Evolutionary conservation across 1,140 invertebrate species (phyloP), one percentile per base, ranked within the genome.

Genomic region (Caenorhabditis inopinata): DNA sequence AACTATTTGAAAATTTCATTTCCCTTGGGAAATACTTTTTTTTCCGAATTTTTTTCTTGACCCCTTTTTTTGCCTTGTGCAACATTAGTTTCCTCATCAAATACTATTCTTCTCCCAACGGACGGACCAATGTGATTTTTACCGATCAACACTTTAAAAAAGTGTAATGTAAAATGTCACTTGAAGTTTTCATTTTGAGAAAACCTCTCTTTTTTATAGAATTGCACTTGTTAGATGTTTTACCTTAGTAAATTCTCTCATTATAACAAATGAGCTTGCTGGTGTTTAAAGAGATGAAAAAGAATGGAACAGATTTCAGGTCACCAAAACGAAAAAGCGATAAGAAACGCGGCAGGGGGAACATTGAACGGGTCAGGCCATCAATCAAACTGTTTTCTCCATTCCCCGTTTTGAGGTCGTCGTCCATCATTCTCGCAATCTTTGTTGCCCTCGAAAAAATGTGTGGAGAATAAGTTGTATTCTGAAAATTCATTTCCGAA

Each of bases 301-400:
- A 51, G 58, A 68, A 38, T 18, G 58, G n/a, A 68, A 68, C 32
- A n/a, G n/a, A 62, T 68, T 68, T 68, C 32, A 68, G 53, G 53
- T 42, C 58, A 32, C 58, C 12, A 14, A 18, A n/a, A 68, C 12
- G 27, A 68, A 68, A 68, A 32, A 14, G 32, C 32, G 58, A 68
- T 68, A 68, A 68, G 32, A 32, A 68, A 68, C 58, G 58, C 58
- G 35, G 14, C 5, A n/a, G 18, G 32, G 32, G 32, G 38, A 68
- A 68, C 58, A 29, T 68, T 68, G 58, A 68, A 68, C 58, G 27
- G 35, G 58, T 68, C 58, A 68, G 16, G 35, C 38, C 58, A 68
- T 68, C 58, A 68, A 68, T 68, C 58, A 68, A 68, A 68, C 58
- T 18, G 58, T 68, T 68, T 68, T 32, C 38, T n/a, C 58, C 23